Conservation (phyloP, 2,113 vertebrate genomes). For the Eira barbara region DNA sequence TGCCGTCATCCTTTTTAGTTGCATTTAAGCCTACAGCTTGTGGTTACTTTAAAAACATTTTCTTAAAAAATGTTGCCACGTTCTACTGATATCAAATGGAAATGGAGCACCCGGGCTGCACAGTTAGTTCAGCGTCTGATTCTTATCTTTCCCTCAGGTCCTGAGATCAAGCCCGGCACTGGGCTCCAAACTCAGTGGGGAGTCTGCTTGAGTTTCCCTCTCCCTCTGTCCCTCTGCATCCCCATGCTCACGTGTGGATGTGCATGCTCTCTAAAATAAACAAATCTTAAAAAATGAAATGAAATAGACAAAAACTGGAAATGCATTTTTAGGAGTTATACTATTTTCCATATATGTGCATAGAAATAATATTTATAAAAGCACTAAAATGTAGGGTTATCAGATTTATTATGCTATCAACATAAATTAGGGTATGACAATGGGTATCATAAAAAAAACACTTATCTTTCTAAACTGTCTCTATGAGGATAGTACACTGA, state of each 20-base stretch:
- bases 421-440: neutral
- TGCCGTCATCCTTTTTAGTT: neutral
- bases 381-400: neutral
- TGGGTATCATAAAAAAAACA: neutral
- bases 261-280: neutral
- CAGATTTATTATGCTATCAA: neutral
- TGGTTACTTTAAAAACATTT: neutral
- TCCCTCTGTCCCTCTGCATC: neutral
- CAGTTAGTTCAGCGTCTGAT: neutral
- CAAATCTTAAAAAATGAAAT: neutral
- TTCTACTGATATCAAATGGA: neutral
- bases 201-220: neutral
- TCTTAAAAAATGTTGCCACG: neutral
- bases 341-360: neutral
- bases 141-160: neutral
- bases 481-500: neutral
- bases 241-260: neutral
- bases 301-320: neutral
- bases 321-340: neutral
- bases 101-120: neutral
- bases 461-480: neutral
- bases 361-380: neutral
- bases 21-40: neutral
- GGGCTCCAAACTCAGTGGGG: neutral
- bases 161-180: neutral